These are phyloP conservation scores for Dipodomys stephensi DNA, from an alignment of 2,113 vertebrate genomes.

Conservation along the genomic window DNA sequence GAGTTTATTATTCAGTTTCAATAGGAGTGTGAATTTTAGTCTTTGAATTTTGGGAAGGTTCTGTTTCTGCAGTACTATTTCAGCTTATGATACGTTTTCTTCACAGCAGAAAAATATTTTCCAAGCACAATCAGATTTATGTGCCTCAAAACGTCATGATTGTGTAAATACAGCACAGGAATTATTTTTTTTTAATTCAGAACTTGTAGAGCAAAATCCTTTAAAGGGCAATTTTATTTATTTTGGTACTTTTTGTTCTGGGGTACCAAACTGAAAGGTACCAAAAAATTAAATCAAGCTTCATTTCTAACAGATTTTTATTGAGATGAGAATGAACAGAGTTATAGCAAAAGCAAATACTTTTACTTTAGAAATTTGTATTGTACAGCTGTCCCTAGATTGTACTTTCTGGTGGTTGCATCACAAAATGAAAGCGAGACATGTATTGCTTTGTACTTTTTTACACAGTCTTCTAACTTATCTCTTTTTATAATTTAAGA, in stretches of 20 bases:
- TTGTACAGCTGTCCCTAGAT: background rate
- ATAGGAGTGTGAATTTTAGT: constrained; percentile 39
- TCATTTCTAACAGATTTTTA: constrained; percentile 53
- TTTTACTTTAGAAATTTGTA: constrained; percentile 46
- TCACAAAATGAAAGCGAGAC: constrained; percentile 67
- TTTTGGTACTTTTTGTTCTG: constrained; percentile 29
- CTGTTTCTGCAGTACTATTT: constrained; percentile 10
- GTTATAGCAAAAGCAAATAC: constrained; percentile 11
- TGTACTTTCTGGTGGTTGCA: constrained; percentile 57
- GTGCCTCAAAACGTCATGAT: constrained; percentile 28
- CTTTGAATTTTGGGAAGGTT: constrained; percentile 51
- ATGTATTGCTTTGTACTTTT: constrained; percentile 23
- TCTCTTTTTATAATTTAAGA: constrained; percentile 51
- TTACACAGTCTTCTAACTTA: background rate
- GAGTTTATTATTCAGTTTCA: background rate
- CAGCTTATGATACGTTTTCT: constrained; percentile 26
- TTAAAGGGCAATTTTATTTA: constrained; percentile 36
- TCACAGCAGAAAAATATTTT: constrained; percentile 61
- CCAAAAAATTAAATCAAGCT: constrained; percentile 58
- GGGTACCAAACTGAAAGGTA: constrained; percentile 44
- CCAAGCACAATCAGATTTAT: constrained; percentile 30
- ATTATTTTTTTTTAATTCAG: constrained; percentile 17
- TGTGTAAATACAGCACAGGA: constrained; percentile 43
- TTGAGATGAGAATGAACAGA: constrained; percentile 43
- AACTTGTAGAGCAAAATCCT: constrained; percentile 48